Evolutionary conservation across 2,113 vertebrate genomes (phyloP).

Genomic region (Phyllostomus discolor): DNA sequence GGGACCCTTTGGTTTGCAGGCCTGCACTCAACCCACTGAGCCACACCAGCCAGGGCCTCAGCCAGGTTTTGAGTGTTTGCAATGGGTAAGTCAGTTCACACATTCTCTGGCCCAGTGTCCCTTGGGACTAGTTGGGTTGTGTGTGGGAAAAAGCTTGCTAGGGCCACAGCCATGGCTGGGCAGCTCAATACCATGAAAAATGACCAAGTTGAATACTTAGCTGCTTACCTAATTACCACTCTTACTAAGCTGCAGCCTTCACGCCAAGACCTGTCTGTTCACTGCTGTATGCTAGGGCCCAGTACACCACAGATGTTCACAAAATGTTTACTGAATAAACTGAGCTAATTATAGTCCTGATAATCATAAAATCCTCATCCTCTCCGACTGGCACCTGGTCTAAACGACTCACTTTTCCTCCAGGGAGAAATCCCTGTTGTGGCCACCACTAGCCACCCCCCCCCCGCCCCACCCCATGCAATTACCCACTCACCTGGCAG

Average conservation of each 20-base stretch:
- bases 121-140: background rate
- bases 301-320: background rate
- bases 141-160: background rate
- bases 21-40: too few species aligned
- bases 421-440: background rate
- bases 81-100: background rate
- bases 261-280: background rate
- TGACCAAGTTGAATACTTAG: background rate
- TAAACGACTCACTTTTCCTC: background rate
- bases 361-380: background rate
- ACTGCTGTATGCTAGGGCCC: background rate
- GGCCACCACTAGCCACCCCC: background rate
- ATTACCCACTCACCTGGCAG: background rate
- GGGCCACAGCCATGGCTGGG: background rate
- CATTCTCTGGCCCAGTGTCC: background rate
- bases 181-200: background rate
- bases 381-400: background rate
- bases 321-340: conserved; percentile 13
- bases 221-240: background rate
- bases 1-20: too few species aligned
- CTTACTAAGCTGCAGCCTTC: background rate
- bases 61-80: background rate
- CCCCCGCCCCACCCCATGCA: background rate
- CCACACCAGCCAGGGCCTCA: background rate
- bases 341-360: background rate